These are phyloP conservation scores for Pseudomyrmex gracilis DNA, from an alignment of 1,140 invertebrate species.

Conservation along the genomic window DNA sequence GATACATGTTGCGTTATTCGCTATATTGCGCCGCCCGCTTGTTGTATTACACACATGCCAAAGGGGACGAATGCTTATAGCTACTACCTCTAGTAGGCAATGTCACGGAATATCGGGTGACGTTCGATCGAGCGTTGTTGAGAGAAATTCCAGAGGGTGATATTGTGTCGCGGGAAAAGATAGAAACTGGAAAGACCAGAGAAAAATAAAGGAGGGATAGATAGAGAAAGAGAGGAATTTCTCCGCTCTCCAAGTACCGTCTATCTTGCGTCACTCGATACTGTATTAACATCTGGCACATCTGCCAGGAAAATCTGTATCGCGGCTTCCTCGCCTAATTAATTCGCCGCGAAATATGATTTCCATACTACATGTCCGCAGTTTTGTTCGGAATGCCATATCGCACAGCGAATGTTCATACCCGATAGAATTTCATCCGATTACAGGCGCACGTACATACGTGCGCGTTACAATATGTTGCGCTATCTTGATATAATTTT, in stretches of 20 bases:
- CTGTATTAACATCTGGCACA: conserved; percentile 25
- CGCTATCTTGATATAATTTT: not conserved
- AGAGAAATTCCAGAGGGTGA: conserved; percentile 47
- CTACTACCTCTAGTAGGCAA: conserved; percentile 9
- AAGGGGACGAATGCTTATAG: conserved; percentile 49
- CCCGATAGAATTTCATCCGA: conserved; percentile 2
- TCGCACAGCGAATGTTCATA: not conserved
- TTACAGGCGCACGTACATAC: not conserved
- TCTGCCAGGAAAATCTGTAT: conserved; percentile 7
- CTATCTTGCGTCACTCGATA: conserved; percentile 54
- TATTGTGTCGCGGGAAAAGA: conserved; percentile 39
- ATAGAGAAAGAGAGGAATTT: conserved; percentile 31
- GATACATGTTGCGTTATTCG: conserved; percentile 18
- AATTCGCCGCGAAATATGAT: not conserved
- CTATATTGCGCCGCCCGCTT: conserved; percentile 10
- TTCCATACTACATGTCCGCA: not conserved
- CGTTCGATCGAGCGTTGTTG: conserved; percentile 63
- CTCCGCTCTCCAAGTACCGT: conserved; percentile 59
- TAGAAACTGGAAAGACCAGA: conserved; percentile 39
- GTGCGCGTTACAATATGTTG: not conserved
- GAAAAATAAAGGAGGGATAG: not conserved
- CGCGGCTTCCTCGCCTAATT: conserved; percentile 3
- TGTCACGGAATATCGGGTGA: conserved; percentile 56
- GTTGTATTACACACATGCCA: not conserved
- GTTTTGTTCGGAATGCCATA: not conserved